A percentile compares a stretch with the other conserved stretches of the same genome.
These are phyloP conservation scores for Hyla sarda DNA, from an alignment of 2,113 vertebrate species.

Conservation along the genomic window DNA sequence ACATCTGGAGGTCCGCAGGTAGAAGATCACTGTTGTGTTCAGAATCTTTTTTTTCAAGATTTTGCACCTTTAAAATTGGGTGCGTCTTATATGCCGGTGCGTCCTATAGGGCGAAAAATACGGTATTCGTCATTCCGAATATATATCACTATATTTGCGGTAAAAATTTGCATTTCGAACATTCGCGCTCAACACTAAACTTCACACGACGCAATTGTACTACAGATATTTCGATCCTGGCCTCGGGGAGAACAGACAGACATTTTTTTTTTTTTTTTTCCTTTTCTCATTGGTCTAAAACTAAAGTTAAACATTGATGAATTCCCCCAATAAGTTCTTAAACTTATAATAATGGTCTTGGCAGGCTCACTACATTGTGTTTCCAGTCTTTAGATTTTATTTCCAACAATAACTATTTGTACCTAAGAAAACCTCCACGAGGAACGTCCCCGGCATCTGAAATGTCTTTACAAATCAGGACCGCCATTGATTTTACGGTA, in stretches of 20 bases:
- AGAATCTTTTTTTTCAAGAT: no score
- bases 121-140: no score
- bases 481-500: slow-evolving; percentile 51
- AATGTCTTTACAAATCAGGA: slow-evolving; percentile 56
- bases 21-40: no score
- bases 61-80: no score
- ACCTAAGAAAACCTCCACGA: slow-evolving; percentile 32
- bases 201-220: background rate
- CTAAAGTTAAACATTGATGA: slow-evolving; percentile 39
- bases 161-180: no score
- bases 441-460: slow-evolving; percentile 42
- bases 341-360: slow-evolving; percentile 45
- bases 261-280: slow-evolving; percentile 7
- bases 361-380: slow-evolving; percentile 25
- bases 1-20: no score
- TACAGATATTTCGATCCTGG: background rate
- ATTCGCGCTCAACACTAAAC: no score
- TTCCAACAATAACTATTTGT: slow-evolving; percentile 55
- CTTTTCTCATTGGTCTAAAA: slow-evolving; percentile 46
- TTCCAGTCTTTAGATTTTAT: slow-evolving; percentile 53
- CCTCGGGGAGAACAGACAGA: background rate
- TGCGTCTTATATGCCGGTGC: no score
- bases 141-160: no score
- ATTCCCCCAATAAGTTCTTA: slow-evolving; percentile 32
- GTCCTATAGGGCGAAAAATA: no score